phyloP scores from a whole-genome alignment of 2,113 vertebrate species.

The Microtus oregoni region DNA sequence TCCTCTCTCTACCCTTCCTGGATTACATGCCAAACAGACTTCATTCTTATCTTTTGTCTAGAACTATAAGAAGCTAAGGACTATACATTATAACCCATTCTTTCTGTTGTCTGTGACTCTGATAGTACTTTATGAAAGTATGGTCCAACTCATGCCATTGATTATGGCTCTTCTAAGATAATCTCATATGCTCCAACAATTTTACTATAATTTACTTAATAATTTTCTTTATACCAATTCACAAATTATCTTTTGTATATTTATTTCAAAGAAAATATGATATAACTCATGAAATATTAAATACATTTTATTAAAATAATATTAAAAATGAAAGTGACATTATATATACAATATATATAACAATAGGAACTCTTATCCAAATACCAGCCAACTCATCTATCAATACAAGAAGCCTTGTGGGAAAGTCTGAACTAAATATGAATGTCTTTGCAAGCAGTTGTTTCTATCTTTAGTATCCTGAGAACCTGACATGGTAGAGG shows the following conservation, averaged over 20 bases:
- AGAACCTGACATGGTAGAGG: too few species aligned
- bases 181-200: neutral
- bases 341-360: neutral
- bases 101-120: neutral
- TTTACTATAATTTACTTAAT: neutral
- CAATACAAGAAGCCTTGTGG: neutral
- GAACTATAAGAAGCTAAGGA: neutral
- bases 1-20: neutral
- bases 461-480: neutral
- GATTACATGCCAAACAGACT: neutral
- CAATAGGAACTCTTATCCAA: neutral
- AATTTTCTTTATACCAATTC: neutral
- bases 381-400: neutral
- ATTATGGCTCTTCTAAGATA: neutral
- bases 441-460: neutral
- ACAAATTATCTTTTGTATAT: neutral
- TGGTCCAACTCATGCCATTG: too few species aligned
- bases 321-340: neutral
- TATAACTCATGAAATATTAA: neutral
- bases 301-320: neutral
- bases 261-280: neutral
- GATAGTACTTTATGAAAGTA: neutral
- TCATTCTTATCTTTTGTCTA: neutral
- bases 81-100: too few species aligned
- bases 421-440: neutral